These are phyloP conservation scores for Arenaria interpres DNA, from an alignment of 2,113 vertebrate species.

Conservation along the genomic window DNA sequence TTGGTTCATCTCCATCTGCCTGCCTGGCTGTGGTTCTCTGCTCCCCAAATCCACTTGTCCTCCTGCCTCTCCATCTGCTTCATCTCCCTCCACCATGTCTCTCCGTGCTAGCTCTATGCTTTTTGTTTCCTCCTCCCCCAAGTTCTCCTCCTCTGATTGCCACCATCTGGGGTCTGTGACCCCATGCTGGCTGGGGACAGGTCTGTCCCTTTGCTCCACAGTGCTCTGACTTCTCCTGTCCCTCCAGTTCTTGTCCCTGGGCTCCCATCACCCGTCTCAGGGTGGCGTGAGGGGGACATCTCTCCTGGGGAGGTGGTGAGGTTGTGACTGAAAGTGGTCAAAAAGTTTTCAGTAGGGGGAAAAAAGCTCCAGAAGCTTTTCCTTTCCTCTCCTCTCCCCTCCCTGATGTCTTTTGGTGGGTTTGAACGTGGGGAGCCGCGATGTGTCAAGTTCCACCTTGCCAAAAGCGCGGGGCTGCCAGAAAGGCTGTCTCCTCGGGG, in stretches of 20 bases:
- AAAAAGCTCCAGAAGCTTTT: neutral
- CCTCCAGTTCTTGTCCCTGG: neutral
- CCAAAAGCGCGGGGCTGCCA: slow-evolving; percentile 12
- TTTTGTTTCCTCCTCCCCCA: neutral
- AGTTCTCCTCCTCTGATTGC: neutral
- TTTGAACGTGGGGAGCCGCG: neutral
- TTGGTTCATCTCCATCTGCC: neutral
- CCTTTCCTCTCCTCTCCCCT: neutral
- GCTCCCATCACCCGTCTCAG: neutral
- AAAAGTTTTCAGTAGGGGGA: neutral
- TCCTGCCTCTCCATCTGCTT: neutral
- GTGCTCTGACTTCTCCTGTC: neutral
- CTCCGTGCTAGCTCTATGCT: neutral
- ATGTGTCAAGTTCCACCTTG: neutral
- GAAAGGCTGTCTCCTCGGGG: neutral
- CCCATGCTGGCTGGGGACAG: neutral
- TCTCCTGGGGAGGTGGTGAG: neutral
- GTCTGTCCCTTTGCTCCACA: neutral
- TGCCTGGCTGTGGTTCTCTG: neutral
- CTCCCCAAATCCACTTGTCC: neutral
- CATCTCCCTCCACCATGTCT: fast-evolving
- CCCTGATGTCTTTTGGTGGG: neutral
- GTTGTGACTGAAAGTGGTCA: neutral
- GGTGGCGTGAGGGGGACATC: neutral
- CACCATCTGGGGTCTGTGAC: neutral